Evolutionary conservation across 2,797 vertebrate genomes (phyloP).

Genomic region (Sebastes iracundus): DNA sequence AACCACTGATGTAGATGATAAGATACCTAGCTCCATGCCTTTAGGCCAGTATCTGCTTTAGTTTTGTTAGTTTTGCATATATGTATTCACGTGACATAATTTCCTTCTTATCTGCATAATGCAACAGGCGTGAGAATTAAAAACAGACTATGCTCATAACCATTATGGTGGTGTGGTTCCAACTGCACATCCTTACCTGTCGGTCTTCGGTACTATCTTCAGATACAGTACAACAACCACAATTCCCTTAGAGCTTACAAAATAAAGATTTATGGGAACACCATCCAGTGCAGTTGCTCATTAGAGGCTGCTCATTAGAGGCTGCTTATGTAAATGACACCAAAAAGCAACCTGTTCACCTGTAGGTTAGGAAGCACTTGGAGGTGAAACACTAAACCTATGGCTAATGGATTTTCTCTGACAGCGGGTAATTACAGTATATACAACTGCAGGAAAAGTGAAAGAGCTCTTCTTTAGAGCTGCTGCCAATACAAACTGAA

Average conservation of each 20-base stretch:
- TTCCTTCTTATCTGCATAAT: not conserved
- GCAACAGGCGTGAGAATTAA: not conserved
- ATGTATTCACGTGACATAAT: not conserved
- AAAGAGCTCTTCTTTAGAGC: not conserved
- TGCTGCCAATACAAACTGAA: not conserved
- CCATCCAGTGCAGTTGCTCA: not conserved
- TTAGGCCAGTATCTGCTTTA: not conserved
- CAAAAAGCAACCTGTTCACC: not conserved
- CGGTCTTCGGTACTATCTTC: not conserved
- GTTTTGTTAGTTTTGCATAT: not conserved
- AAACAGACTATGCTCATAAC: not conserved
- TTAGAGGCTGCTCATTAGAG: too few species aligned
- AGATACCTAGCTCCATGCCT: not conserved
- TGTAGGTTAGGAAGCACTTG: not conserved
- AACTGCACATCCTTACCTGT: not conserved
- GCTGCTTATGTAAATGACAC: not conserved
- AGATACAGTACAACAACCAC: not conserved
- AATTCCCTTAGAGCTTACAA: not conserved
- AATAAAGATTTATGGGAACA: not conserved
- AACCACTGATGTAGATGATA: too few species aligned
- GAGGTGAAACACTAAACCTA: not conserved
- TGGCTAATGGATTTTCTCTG: not conserved
- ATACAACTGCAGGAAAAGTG: not conserved
- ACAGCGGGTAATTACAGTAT: not conserved
- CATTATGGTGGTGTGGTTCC: not conserved